Percentiles rank a stretch among this genome's conserved stretches.
Conservation (phyloP, 2,113 vertebrate species). For the Xenopus laevis region DNA sequence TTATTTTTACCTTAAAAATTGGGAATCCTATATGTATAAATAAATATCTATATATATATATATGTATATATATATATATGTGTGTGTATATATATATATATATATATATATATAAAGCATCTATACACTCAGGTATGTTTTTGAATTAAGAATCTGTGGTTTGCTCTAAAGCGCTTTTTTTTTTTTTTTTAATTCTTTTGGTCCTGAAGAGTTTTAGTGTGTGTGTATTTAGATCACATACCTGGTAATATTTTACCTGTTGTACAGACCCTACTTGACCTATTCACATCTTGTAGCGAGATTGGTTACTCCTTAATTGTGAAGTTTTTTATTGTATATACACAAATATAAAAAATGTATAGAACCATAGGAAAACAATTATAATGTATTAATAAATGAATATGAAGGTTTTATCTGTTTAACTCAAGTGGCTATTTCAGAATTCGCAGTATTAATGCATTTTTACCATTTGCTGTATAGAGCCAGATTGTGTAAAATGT, state of each 20-base stretch:
- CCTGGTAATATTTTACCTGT: slow-evolving; percentile 10
- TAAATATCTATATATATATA: background rate
- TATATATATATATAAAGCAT: slow-evolving; percentile 53
- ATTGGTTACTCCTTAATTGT: slow-evolving; percentile 36
- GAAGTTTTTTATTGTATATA: slow-evolving; percentile 20
- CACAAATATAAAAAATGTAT: background rate
- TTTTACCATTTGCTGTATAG: background rate
- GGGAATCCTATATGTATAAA: slow-evolving; percentile 49
- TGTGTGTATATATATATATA: slow-evolving; percentile 6
- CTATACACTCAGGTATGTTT: slow-evolving; percentile 69
- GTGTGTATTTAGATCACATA: slow-evolving; percentile 33
- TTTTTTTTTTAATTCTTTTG: slow-evolving; percentile 22
- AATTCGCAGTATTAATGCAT: background rate
- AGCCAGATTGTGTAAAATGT: too few relatives aligned
- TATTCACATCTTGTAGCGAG: background rate
- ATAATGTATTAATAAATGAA: background rate
- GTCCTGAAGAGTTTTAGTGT: slow-evolving; percentile 27
- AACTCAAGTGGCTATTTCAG: background rate
- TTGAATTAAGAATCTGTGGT: slow-evolving; percentile 65
- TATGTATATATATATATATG: slow-evolving; percentile 33
- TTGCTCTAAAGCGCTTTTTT: slow-evolving; percentile 42
- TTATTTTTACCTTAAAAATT: slow-evolving; percentile 57
- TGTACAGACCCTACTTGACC: background rate
- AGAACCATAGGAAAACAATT: background rate
- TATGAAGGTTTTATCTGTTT: slow-evolving; percentile 1